Conservation (phyloP, 2,113 vertebrate species). For the Phoxinus phoxinus region DNA sequence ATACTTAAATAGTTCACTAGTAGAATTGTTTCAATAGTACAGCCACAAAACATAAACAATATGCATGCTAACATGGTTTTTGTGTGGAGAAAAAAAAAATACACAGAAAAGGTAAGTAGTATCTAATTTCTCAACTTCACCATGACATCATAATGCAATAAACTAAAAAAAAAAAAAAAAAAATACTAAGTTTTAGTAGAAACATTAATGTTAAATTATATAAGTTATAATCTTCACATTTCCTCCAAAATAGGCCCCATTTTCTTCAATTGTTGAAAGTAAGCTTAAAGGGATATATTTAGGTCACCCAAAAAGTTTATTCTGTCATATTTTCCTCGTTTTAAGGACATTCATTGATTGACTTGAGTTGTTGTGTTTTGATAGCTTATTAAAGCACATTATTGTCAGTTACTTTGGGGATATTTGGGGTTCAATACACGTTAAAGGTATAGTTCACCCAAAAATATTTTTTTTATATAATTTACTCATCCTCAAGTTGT, state of each 20-base stretch:
- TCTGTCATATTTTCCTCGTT: neutral
- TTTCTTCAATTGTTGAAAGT: too few relatives aligned
- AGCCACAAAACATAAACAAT: too few relatives aligned
- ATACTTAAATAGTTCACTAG: neutral
- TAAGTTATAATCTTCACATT: too few relatives aligned
- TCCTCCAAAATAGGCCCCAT: too few relatives aligned
- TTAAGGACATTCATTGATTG: neutral
- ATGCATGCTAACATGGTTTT: neutral
- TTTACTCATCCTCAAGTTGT: too few relatives aligned
- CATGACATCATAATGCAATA: neutral
- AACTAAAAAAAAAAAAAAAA: too few relatives aligned
- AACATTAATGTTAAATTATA: neutral
- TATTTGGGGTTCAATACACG: neutral
- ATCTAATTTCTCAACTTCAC: neutral
- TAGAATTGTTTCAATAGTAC: too few relatives aligned
- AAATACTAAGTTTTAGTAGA: neutral
- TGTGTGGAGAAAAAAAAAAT: neutral
- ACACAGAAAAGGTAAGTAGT: neutral
- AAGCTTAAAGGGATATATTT: too few relatives aligned
- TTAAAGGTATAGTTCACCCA: neutral
- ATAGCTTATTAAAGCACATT: neutral
- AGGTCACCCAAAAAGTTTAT: too few relatives aligned
- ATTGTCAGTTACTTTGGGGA: neutral
- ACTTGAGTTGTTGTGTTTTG: too few relatives aligned
- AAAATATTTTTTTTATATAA: too few relatives aligned